phyloP scores from a whole-genome alignment of 2,113 vertebrate genomes.

The Elanoides forficatus region DNA sequence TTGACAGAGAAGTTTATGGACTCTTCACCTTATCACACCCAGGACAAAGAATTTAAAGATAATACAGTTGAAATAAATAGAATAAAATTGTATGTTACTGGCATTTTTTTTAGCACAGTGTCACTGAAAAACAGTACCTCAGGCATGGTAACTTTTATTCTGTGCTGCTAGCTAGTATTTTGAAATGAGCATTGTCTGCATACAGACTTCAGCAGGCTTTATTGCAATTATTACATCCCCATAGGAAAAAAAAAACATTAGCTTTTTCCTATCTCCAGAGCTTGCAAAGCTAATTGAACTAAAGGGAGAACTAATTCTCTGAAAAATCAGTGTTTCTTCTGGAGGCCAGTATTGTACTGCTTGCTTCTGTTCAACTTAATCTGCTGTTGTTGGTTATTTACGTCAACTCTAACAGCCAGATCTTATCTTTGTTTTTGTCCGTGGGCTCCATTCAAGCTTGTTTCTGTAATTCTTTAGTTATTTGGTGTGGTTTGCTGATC shows the following conservation, averaged over 20 bases:
- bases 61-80: slow-evolving; percentile 8
- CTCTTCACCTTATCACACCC: slow-evolving; percentile 28
- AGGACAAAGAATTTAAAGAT: slow-evolving; percentile 20
- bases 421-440: neutral
- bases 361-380: neutral
- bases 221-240: neutral
- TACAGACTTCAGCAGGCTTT: neutral
- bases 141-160: neutral
- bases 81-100: neutral
- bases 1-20: slow-evolving; percentile 9
- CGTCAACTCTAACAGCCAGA: neutral
- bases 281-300: neutral
- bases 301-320: neutral
- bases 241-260: neutral
- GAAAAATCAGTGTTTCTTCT: neutral
- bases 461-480: neutral
- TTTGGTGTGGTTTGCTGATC: neutral
- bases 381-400: neutral
- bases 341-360: neutral
- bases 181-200: neutral
- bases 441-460: neutral
- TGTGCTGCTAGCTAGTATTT: neutral
- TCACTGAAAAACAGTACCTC: neutral
- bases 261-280: neutral
- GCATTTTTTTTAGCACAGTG: neutral